Conservation (phyloP, 2,888 invertebrate species). For the Lottia scabra region DNA sequence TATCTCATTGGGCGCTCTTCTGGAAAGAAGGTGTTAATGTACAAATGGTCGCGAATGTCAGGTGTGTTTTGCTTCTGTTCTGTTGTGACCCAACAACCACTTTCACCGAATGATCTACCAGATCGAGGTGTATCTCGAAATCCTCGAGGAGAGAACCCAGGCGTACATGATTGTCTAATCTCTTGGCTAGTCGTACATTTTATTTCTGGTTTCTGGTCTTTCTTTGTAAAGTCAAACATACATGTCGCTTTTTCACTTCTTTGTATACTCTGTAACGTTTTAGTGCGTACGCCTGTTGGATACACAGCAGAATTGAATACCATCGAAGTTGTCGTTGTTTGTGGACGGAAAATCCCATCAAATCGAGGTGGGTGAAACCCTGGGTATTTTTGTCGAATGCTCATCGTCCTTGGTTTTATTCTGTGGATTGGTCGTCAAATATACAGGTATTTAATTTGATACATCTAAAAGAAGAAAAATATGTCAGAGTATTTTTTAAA, state of each 20-base stretch:
- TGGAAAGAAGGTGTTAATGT: slow-evolving; percentile 30
- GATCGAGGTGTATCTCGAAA: neutral
- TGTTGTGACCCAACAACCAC: neutral
- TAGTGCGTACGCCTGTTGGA: neutral
- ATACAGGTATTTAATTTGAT: no score
- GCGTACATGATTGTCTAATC: neutral
- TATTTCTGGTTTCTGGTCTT: neutral
- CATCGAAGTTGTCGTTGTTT: no score
- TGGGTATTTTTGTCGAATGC: no score
- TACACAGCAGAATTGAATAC: neutral
- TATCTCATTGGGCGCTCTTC: slow-evolving; percentile 25
- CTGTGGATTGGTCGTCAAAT: no score
- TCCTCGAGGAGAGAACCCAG: neutral
- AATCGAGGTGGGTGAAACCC: no score
- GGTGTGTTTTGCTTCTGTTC: neutral
- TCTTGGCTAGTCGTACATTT: neutral
- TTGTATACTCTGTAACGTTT: neutral
- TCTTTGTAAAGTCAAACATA: neutral
- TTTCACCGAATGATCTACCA: neutral
- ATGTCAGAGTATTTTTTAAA: no score
- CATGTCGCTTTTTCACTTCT: neutral
- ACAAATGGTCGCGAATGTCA: slow-evolving; percentile 29
- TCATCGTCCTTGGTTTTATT: no score
- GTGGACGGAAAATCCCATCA: no score
- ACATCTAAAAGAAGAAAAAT: no score